Conservation (phyloP, 1,140 invertebrate species). For the Cydia pomonella region DNA sequence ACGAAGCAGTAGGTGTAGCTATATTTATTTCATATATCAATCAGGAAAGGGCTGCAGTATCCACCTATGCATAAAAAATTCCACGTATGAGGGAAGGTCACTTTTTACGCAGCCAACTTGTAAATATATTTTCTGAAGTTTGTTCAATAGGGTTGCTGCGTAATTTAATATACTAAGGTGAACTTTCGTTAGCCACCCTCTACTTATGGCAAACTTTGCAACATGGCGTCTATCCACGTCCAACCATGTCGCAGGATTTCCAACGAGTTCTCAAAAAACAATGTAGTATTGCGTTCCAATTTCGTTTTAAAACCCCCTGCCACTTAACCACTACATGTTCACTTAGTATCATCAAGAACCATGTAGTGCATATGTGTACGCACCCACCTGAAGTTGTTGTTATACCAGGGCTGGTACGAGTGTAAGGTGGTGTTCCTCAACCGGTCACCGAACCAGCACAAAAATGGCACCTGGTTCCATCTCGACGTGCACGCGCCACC, state of each 20-base stretch:
- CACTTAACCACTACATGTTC: conserved; percentile 4
- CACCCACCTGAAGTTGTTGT: conserved; percentile 12
- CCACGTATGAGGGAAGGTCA: not conserved
- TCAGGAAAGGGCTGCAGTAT: too few species aligned
- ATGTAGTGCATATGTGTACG: conserved; percentile 3
- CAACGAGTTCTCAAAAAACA: not conserved
- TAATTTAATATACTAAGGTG: not conserved
- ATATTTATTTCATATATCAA: too few species aligned
- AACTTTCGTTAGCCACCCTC: not conserved
- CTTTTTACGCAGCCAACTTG: not conserved
- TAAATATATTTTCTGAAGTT: not conserved
- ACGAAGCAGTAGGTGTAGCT: not conserved
- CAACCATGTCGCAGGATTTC: not conserved
- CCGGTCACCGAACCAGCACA: conserved; percentile 92
- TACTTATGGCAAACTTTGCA: not conserved
- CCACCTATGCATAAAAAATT: not conserved
- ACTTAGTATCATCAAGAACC: conserved; percentile 10
- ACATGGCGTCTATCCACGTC: not conserved
- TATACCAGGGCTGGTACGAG: conserved; percentile 93
- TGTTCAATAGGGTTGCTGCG: not conserved
- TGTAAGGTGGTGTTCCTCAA: conserved; percentile 98
- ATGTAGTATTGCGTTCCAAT: not conserved
- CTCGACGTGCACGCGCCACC: conserved; percentile 97
- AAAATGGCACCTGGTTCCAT: conserved; percentile 98
- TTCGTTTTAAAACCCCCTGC: not conserved